phyloP scores from a whole-genome alignment of 2,888 invertebrate genomes.

The Oxytorus armatus region DNA sequence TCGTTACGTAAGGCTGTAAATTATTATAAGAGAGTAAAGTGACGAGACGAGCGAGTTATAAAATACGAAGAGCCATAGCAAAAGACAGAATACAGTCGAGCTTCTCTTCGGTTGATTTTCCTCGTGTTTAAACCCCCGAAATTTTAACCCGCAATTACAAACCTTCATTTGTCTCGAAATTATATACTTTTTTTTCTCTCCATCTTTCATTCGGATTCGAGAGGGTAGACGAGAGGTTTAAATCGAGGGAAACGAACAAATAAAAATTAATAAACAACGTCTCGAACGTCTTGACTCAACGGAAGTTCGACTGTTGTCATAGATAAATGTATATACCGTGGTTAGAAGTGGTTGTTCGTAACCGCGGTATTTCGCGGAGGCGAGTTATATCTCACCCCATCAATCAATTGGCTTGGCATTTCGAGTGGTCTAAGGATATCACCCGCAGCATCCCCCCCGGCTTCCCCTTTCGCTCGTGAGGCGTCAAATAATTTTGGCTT shows the following conservation, averaged over 20 bases:
- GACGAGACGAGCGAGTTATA: constrained; percentile 36
- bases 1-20: constrained; percentile 69
- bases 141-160: neutral
- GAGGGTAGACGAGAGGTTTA: constrained; percentile 4
- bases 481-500: constrained; percentile 62
- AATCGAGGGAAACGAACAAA: constrained; percentile 21
- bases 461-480: constrained; percentile 51
- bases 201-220: constrained; percentile 17
- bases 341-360: constrained; percentile 19
- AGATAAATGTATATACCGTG: neutral
- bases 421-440: constrained; percentile 44
- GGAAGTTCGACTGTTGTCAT: constrained; percentile 38
- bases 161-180: neutral
- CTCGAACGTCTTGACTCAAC: constrained; percentile 11
- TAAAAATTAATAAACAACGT: neutral
- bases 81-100: constrained; percentile 35
- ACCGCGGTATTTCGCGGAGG: constrained; percentile 41
- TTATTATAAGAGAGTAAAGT: constrained; percentile 53
- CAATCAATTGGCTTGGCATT: constrained; percentile 30
- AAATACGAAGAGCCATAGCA: neutral
- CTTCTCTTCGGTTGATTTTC: constrained; percentile 21
- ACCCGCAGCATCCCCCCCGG: constrained; percentile 44
- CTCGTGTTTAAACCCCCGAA: constrained; percentile 13
- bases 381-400: neutral
- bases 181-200: neutral